A percentile compares a stretch with the other conserved stretches of the same genome.
phyloP scores from a whole-genome alignment of 2,797 vertebrate genomes.

The Bryconaethiops microstoma region DNA sequence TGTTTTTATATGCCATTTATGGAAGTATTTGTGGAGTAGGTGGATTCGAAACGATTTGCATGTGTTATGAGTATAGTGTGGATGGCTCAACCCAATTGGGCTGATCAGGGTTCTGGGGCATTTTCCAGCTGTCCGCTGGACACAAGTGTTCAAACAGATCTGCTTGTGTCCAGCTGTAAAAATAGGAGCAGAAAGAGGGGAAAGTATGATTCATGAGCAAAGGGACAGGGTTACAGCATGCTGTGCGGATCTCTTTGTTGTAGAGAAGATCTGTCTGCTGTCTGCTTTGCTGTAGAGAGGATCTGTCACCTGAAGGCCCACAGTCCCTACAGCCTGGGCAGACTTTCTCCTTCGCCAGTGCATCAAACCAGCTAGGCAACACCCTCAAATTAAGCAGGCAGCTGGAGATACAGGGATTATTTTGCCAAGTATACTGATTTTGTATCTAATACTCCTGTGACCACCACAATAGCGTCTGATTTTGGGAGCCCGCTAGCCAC shows the following conservation, averaged over 20 bases:
- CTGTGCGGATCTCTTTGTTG: conserved; percentile 57
- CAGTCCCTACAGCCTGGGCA: neutral
- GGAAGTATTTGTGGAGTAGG: conserved; percentile 23
- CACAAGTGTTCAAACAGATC: conserved; percentile 71
- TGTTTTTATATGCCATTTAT: conserved; percentile 44
- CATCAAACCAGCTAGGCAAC: conserved; percentile 1
- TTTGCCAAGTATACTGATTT: neutral
- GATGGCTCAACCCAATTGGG: conserved; percentile 13
- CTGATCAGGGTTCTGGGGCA: conserved; percentile 40
- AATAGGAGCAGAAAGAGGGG: conserved; percentile 73
- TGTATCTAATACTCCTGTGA: neutral
- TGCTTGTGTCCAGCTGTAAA: conserved; percentile 83
- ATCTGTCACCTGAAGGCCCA: conserved; percentile 48
- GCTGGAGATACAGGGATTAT: neutral
- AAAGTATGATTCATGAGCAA: conserved; percentile 79
- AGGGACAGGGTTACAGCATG: conserved; percentile 63
- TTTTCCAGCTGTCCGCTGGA: conserved; percentile 57
- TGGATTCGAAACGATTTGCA: conserved; percentile 32
- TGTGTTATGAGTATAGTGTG: conserved; percentile 33
- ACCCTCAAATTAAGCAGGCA: conserved; percentile 15
- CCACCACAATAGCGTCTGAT: neutral
- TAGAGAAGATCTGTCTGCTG: conserved; percentile 57
- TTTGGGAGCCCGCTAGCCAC: neutral
- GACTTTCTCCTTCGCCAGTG: neutral
- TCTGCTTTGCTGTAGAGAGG: conserved; percentile 58